These are phyloP conservation scores for Phortica okadai DNA, from an alignment of 2,888 invertebrate species.

Conservation along the genomic window DNA sequence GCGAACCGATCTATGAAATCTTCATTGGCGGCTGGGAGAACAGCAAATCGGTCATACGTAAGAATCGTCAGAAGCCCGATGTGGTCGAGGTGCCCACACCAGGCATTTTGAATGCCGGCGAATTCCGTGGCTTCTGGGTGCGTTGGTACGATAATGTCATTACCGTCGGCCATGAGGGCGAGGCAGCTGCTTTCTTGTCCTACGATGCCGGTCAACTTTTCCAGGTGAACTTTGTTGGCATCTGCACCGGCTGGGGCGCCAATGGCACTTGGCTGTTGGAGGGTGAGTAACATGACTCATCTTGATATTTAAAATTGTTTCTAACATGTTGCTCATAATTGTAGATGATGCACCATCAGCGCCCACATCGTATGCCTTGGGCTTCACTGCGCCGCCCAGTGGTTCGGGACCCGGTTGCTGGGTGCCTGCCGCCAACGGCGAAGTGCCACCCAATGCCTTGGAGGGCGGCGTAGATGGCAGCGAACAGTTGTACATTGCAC, in stretches of 20 bases:
- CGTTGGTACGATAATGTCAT: constrained; percentile 85
- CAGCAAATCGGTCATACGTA: constrained; percentile 88
- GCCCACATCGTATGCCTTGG: constrained; percentile 48
- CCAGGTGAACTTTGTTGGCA: constrained; percentile 85
- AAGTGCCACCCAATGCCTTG: constrained; percentile 84
- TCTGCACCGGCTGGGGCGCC: constrained; percentile 93
- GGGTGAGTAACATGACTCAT: constrained; percentile 78
- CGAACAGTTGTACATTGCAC: constrained; percentile 81
- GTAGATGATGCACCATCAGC: constrained; percentile 65
- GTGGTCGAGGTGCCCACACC: constrained; percentile 84
- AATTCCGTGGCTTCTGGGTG: constrained; percentile 90
- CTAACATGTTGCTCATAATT: not conserved
- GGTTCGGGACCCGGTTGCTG: constrained; percentile 77
- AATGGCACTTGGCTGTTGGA: constrained; percentile 88
- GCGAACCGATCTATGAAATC: constrained; percentile 89
- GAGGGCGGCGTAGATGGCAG: constrained; percentile 80
- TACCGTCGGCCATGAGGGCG: constrained; percentile 85
- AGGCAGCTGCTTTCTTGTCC: constrained; percentile 84
- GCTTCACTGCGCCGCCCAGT: constrained; percentile 62
- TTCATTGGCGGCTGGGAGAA: constrained; percentile 94
- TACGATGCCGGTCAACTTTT: constrained; percentile 85
- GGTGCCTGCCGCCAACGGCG: constrained; percentile 81
- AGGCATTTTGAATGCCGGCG: constrained; percentile 83
- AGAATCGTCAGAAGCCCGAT: constrained; percentile 86
- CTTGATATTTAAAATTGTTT: not conserved